phyloP scores from a whole-genome alignment of 2,888 invertebrate species.

The Scelioninae gen. 1 region DNA sequence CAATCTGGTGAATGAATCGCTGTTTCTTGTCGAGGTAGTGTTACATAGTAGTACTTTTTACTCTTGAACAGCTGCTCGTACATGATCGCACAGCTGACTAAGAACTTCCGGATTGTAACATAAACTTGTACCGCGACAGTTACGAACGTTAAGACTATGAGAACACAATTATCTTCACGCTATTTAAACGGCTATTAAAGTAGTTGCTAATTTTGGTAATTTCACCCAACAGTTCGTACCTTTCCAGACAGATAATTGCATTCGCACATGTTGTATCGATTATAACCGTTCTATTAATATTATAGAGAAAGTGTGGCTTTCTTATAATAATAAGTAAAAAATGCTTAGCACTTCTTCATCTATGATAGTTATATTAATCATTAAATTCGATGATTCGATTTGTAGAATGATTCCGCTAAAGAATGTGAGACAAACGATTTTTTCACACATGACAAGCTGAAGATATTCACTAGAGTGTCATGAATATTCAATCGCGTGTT shows the following conservation, averaged over 20 bases:
- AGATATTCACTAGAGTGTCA: conserved; percentile 3
- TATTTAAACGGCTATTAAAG: too few relatives aligned
- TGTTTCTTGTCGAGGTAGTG: conserved; percentile 71
- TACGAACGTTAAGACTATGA: too few relatives aligned
- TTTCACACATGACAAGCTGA: not conserved
- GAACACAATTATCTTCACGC: too few relatives aligned
- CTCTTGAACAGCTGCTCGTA: conserved; percentile 53
- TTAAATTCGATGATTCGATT: conserved; percentile 3
- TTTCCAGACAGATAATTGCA: conserved; percentile 3
- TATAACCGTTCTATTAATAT: conserved; percentile 17
- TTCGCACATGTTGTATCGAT: conserved; percentile 15
- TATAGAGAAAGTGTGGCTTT: conserved; percentile 43
- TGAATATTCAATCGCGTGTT: conserved; percentile 46
- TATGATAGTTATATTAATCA: not conserved
- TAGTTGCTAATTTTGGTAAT: too few relatives aligned
- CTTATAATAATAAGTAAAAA: conserved; percentile 26
- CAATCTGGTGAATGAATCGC: conserved; percentile 80
- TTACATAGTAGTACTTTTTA: conserved; percentile 59
- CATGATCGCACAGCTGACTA: conserved; percentile 47
- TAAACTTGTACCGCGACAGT: not conserved
- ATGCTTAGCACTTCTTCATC: not conserved
- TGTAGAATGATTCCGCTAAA: not conserved
- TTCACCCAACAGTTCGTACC: too few relatives aligned
- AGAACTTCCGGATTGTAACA: conserved; percentile 28
- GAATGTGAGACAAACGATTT: not conserved